Percentiles rank a stretch among this genome's conserved stretches.
phyloP scores from a whole-genome alignment of 2,113 vertebrate species.

The Chionodraco myersi region DNA sequence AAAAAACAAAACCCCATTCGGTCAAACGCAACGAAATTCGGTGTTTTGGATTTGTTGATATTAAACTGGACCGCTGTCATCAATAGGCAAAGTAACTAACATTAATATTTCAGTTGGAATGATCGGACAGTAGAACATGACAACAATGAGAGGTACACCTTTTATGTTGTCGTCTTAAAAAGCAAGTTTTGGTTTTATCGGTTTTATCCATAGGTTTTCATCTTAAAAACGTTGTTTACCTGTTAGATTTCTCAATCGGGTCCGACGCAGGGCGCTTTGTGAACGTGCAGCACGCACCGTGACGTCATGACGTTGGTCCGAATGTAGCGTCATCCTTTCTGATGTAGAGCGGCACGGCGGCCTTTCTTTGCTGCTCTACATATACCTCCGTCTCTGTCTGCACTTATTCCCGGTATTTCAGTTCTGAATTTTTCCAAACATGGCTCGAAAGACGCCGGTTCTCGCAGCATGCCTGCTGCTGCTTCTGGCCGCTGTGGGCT shows the following conservation, averaged over 20 bases:
- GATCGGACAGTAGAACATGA: neutral
- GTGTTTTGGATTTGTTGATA: neutral
- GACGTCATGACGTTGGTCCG: slow-evolving; percentile 67
- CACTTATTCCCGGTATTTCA: neutral
- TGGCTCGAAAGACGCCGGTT: slow-evolving; percentile 32
- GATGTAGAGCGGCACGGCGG: slow-evolving; percentile 69
- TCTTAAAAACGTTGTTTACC: neutral
- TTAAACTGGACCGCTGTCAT: neutral
- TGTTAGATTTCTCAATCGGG: neutral
- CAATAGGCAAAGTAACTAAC: neutral
- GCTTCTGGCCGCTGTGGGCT: slow-evolving; percentile 61
- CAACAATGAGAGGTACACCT: too few relatives aligned
- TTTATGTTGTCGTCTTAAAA: neutral
- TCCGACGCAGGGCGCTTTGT: slow-evolving; percentile 1
- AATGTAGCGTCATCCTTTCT: slow-evolving; percentile 85
- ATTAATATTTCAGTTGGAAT: neutral
- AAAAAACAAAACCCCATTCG: too few relatives aligned
- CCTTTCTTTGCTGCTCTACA: slow-evolving; percentile 72
- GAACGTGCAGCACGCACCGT: neutral
- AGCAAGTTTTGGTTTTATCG: accelerated
- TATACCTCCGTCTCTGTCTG: neutral
- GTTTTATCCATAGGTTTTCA: neutral
- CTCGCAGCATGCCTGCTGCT: slow-evolving; percentile 64
- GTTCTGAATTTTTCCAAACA: slow-evolving; percentile 2
- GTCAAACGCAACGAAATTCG: neutral